Base-by-base conservation (phyloP, 1,140 invertebrate species). In the Trichonephila clavipes region DNA sequence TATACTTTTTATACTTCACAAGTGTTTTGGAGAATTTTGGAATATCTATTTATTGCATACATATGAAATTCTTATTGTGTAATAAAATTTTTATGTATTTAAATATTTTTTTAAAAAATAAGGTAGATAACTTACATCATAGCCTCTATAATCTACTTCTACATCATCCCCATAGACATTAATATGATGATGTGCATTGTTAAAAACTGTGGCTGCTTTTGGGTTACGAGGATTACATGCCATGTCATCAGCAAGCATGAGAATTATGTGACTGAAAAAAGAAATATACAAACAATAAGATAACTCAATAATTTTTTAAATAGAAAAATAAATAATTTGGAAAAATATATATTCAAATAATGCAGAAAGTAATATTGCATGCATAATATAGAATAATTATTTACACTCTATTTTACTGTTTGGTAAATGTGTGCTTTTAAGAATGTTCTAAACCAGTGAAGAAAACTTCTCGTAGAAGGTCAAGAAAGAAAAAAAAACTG, bases 101-200 rank as follows among this genome's bases (percentile, higher is more conserved):
- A 0, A 34, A 59, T 44, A 40, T 40, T 40, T 40, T 61, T 59
- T 8, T 62, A 86, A 62, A 61, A 5, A 18, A 58, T 61, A 59
- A 88, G 58, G 10, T 34, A 16, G 8, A 83, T 44, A 18, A 94
- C 94, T 95, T 95, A 98, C 98, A 96, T 99, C 99, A 96, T 99
- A 99, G 21, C 99, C 99, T 90, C 99, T 97, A 95, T 99, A 99
- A 96, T 99, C 99, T 0, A 99, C 99, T 97, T 99, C 99, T 19
- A 99, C 99, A 97, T 99, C 99, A 96, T 99, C 98, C 81, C 99
- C 99, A 96, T 99, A 99, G 1, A 99, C 99, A 96, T 99, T 99
- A 72, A 99, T 99, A 95, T 99, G 98, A 95, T 99, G 98, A 96
- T 99, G 98, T 85, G 98, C 98, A 96, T 99, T 99, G 95, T 99